These are phyloP conservation scores for Pelodiscus sinensis DNA, from an alignment of 2,113 vertebrate species.

Conservation along the genomic window DNA sequence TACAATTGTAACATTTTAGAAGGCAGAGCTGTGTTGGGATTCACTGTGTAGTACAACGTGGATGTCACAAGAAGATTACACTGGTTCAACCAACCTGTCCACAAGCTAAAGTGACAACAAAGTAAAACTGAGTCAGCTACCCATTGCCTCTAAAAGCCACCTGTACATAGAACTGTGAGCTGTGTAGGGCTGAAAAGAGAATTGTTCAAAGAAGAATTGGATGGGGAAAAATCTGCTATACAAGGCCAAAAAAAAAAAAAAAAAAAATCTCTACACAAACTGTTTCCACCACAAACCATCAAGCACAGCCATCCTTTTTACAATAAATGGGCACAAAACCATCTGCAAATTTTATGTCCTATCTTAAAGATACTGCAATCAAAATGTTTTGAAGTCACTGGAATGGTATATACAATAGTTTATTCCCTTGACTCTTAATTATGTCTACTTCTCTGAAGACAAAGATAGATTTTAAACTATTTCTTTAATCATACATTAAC, in stretches of 20 bases:
- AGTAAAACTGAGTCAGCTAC: neutral
- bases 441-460: neutral
- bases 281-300: rapidly evolving
- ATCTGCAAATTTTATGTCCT: neutral
- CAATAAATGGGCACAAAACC: neutral
- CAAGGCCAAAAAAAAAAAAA: neutral
- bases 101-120: neutral
- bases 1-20: neutral
- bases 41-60: rapidly evolving
- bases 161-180: neutral
- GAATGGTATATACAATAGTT: neutral
- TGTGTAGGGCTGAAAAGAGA: neutral
- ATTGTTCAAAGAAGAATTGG: neutral
- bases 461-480: neutral
- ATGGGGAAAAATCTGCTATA: neutral
- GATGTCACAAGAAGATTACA: neutral
- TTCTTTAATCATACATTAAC: conserved; percentile 67
- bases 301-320: neutral
- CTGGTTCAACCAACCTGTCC: neutral
- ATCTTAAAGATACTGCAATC: neutral
- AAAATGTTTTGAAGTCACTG: rapidly evolving
- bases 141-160: neutral
- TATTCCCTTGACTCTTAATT: neutral
- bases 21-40: neutral
- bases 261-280: neutral